Evolutionary conservation across 2,888 invertebrate species (phyloP).

Genomic region (Drosophila paranaensis): DNA sequence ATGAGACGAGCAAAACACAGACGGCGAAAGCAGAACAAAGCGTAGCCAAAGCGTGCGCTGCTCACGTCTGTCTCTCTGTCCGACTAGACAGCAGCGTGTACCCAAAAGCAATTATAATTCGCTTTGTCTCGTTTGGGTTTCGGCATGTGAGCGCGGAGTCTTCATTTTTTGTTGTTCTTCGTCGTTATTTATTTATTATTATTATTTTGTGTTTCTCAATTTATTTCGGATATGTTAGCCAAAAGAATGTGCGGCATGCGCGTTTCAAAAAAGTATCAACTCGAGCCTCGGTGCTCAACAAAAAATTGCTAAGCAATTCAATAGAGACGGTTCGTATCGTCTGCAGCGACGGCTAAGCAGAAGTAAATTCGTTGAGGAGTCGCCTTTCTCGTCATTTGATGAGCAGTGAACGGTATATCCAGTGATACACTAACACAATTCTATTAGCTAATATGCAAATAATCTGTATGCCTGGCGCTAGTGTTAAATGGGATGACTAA

Average conservation of each 20-base stretch:
- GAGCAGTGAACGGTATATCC: neutral
- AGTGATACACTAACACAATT: conserved; percentile 9
- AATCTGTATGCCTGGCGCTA: neutral
- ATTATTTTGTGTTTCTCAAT: conserved; percentile 14
- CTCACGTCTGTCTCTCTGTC: conserved; percentile 25
- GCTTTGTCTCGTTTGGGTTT: conserved; percentile 34
- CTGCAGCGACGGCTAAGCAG: neutral
- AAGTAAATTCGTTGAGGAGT: conserved; percentile 1
- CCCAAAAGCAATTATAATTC: conserved; percentile 9
- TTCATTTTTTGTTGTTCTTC: conserved; percentile 9
- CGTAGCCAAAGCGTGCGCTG: conserved; percentile 33
- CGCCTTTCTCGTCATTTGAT: neutral
- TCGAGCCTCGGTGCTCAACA: conserved; percentile 12
- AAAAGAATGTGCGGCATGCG: conserved; percentile 57
- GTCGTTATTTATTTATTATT: neutral
- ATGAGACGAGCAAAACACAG: conserved; percentile 62
- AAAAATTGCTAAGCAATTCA: conserved; percentile 9
- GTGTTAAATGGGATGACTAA: neutral
- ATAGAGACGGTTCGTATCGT: neutral
- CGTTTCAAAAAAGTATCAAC: conserved; percentile 24
- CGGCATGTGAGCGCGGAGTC: conserved; percentile 37
- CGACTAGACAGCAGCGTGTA: conserved; percentile 26
- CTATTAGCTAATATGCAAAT: neutral
- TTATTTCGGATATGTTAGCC: conserved; percentile 46
- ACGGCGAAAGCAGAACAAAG: conserved; percentile 39